Base-by-base conservation (phyloP, 2,113 vertebrate species). In the Podocnemis expansa region DNA sequence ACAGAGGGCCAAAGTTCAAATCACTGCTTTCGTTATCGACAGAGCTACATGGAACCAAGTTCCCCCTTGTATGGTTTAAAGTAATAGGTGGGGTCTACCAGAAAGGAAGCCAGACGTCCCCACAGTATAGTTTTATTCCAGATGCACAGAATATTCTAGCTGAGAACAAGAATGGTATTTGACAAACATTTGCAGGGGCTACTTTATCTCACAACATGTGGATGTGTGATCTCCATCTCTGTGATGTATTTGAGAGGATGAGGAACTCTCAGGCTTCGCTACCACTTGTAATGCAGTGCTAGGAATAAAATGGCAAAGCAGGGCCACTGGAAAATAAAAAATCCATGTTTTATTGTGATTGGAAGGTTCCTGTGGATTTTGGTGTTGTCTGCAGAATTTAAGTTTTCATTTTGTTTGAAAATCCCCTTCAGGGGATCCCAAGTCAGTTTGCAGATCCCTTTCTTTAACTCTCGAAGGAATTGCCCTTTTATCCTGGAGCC, bases 1-100 rank as follows among this genome's bases (percentile, higher is more conserved):
- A 94, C 58, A n/a, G 84, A 89, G 91, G 84, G 87, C 89, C 84
- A 67, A 63, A 96, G 91, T 93, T 96, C 87, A 94, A 6, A 10
- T 85, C 41, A 7, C 82, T 91, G 84, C 2, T 85, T 96, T 93
- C 87, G 80, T 85, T 87, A 90, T 79, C 63, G 63, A 47, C 45
- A 80, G 85, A 93, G 52, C 63, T 87, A 78, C 0, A 11, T 49
- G 67, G 82, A 95, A 6, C 45, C 45, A 38, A 90, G 88, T 43
- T 80, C 76, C 89, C 84, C 75, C 79, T 82, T 79, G 84, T 58
- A 73, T 5, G 84, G 89, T 92, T 93, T 94, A 87, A 90, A 93
- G 78, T 73, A 91, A 25, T 86, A 89, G 90, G 49, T 94, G 31
- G 82, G 86, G 38, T 49, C 63, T 78, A 14, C 70, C 88, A 51